Evolutionary conservation across 2,888 invertebrate species (phyloP), one percentile per base, ranked within the genome.

Genomic region (Lycaena phlaeas): DNA sequence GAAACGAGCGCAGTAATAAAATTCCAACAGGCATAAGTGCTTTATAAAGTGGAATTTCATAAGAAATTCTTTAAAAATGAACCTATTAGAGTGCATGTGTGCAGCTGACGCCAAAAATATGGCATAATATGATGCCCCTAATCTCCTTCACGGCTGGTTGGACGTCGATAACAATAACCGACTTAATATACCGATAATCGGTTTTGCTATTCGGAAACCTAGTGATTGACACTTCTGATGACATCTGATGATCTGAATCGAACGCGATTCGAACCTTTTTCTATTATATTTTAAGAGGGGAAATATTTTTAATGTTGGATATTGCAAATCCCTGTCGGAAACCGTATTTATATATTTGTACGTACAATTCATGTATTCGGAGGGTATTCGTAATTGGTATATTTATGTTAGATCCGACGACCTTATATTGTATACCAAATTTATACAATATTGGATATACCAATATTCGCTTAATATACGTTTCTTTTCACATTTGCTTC

Each of bases 101-200:
- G 81, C 82, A 84, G 82, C 82, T 84, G 82, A 78, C 82, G 74
- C 69, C 69, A 61, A 68, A 75, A 78, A 74, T 75, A 76, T 75
- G 73, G 70, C 62, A 76, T 74, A 78, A 76, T 77, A 81, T 81
- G 75, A 77, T 75, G 81, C 76, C 77, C 81, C 79, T 82, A 81
- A 81, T 81, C 79, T 79, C 76, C 71, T 81, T 76, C 71, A 79
- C 72, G 77, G 71, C 73, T 57, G 68, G 69, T 52, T 64, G 73
- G 68, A 60, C 68, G 78, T 74, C 81, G 77, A 75, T 79, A 77
- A 82, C 77, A 84, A 82, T 82, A 79, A 79, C 74, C 64, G 76
- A 78, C 79, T 81, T 81, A 82, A 82, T 82, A 78, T 67, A 64
- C 69, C 76, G 78, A 79, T 82, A 84, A 82, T 82, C 81, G 82